Conservation (phyloP, 2,888 invertebrate genomes). For the Amorpha juglandis region DNA sequence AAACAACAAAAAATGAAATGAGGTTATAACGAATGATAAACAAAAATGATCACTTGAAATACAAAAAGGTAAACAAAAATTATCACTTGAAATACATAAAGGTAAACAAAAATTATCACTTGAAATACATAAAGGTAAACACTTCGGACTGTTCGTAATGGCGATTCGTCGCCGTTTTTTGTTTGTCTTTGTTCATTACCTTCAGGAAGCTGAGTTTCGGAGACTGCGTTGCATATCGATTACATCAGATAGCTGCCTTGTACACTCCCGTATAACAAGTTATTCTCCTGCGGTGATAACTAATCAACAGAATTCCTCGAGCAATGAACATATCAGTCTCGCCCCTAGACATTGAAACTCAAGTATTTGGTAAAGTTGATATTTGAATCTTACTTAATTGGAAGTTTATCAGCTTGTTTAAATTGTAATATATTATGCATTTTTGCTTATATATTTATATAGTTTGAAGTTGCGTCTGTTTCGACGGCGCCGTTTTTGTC, state of each 20-base stretch:
- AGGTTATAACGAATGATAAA: too few species aligned
- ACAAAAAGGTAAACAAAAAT: not conserved
- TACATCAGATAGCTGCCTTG: not conserved
- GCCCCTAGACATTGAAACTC: not conserved
- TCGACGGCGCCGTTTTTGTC: slow-evolving; percentile 11
- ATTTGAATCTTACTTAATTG: slow-evolving; percentile 12
- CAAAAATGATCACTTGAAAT: not conserved
- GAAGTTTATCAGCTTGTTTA: slow-evolving; percentile 7
- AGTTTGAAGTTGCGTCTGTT: not conserved
- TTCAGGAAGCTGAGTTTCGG: slow-evolving; percentile 15
- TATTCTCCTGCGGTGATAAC: slow-evolving; percentile 5
- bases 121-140: not conserved
- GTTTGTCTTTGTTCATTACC: slow-evolving; percentile 16
- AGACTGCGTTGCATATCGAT: slow-evolving; percentile 4
- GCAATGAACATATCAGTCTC: not conserved
- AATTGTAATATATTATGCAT: not conserved
- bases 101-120: not conserved
- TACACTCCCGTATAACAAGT: slow-evolving; percentile 10
- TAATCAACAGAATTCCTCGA: not conserved
- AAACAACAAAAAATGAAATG: too few species aligned
- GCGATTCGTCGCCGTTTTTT: slow-evolving; percentile 16
- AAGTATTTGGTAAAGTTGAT: slow-evolving; percentile 21
- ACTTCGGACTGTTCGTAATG: slow-evolving; percentile 1
- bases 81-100: not conserved
- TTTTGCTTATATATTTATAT: slow-evolving; percentile 8